Evolutionary conservation across 2,888 invertebrate genomes (phyloP).

Genomic region (Tethea ocularis): DNA sequence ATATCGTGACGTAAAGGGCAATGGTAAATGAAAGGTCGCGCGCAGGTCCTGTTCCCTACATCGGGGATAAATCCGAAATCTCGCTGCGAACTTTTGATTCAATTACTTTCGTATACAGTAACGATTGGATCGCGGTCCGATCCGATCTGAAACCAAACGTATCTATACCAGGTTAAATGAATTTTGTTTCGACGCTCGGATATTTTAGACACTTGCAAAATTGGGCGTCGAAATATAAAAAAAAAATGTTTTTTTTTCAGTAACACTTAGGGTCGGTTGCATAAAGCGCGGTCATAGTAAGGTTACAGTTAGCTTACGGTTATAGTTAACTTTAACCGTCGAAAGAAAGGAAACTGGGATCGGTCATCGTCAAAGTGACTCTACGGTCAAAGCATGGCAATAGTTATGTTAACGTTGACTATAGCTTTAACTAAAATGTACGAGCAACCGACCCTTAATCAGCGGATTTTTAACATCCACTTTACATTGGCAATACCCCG

Average conservation of each 20-base stretch:
- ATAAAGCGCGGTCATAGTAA: too few species aligned
- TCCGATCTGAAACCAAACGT: background rate
- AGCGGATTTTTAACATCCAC: too few species aligned
- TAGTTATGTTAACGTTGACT: too few species aligned
- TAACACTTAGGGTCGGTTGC: too few species aligned
- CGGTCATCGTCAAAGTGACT: too few species aligned
- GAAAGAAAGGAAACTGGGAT: too few species aligned
- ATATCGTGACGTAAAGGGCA: background rate
- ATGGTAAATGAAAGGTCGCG: constrained; percentile 2
- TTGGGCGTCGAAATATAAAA: background rate
- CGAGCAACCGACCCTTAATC: too few species aligned
- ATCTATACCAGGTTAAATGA: constrained; percentile 1
- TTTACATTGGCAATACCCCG: too few species aligned
- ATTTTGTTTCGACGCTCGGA: constrained; percentile 21
- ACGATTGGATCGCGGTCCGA: constrained; percentile 9
- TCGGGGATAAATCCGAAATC: constrained; percentile 22
- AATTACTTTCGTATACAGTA: constrained; percentile 32
- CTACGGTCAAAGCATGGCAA: too few species aligned
- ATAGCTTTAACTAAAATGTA: too few species aligned
- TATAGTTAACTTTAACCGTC: too few species aligned
- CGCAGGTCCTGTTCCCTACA: background rate
- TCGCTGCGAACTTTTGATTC: constrained; percentile 34
- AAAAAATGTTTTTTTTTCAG: constrained; percentile 5
- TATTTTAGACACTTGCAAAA: constrained; percentile 9
- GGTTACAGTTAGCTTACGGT: too few species aligned